Evolutionary conservation across 2,797 vertebrate species (phyloP).

Genomic region (Ctenosaura bakeri): DNA sequence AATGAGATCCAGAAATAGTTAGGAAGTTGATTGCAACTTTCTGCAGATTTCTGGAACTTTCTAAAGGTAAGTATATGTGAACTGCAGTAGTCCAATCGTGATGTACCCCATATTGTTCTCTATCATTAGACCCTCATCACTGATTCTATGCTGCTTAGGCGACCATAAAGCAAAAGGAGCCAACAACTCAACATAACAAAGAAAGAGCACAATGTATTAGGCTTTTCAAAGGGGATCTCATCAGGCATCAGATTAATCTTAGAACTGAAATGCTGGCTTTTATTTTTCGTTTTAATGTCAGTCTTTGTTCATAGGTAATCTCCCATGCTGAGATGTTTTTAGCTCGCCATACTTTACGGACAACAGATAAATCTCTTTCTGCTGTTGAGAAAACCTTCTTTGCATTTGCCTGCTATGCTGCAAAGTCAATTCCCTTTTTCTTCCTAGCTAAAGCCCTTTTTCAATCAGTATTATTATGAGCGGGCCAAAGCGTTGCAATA

Average conservation of each 20-base stretch:
- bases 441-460: not conserved
- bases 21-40: not conserved
- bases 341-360: slow-evolving; percentile 11
- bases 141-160: not conserved
- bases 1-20: not conserved
- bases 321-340: not conserved
- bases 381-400: slow-evolving; percentile 27
- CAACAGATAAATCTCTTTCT: slow-evolving; percentile 11
- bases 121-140: not conserved
- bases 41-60: not conserved
- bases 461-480: slow-evolving; percentile 8
- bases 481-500: not conserved
- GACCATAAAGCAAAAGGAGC: not conserved
- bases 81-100: not conserved
- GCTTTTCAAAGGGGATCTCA: slow-evolving; percentile 33
- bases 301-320: slow-evolving; percentile 17
- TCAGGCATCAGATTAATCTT: slow-evolving; percentile 35
- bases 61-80: not conserved
- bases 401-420: slow-evolving; percentile 29
- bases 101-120: not conserved
- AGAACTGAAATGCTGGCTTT: slow-evolving; percentile 11
- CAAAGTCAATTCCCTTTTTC: slow-evolving; percentile 17
- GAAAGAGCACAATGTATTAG: slow-evolving; percentile 21
- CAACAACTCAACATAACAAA: not conserved
- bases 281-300: not conserved